Conservation (phyloP, 2,113 vertebrate species). For the Turdus rufiventris region DNA sequence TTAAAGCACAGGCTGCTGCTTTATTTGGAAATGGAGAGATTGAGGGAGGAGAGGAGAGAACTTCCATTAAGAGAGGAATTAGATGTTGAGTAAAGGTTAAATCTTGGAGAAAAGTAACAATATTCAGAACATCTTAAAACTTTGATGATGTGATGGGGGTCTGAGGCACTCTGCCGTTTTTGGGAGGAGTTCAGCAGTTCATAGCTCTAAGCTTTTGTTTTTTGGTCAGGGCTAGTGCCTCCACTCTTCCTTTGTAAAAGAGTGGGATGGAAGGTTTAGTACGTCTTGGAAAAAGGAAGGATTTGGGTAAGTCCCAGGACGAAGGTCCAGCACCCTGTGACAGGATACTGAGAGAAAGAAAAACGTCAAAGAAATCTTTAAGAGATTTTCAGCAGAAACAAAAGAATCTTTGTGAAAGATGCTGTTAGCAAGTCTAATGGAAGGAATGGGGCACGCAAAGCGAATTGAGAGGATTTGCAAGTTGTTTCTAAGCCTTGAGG, state of each 20-base stretch:
- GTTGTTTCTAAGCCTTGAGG: conserved; percentile 41
- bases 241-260: neutral
- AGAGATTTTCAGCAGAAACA: conserved; percentile 17
- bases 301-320: neutral
- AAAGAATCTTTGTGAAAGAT: conserved; percentile 42
- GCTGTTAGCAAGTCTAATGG: neutral
- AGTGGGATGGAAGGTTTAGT: neutral
- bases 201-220: neutral
- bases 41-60: neutral
- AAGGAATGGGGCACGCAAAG: neutral
- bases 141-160: accelerated
- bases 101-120: neutral
- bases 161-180: neutral
- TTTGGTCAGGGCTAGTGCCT: neutral
- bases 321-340: neutral
- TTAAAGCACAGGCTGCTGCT: neutral
- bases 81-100: neutral
- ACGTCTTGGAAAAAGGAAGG: neutral
- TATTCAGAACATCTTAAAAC: neutral
- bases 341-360: neutral
- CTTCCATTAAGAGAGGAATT: neutral
- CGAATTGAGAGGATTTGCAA: conserved; percentile 26
- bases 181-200: neutral
- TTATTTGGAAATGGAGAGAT: neutral
- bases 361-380: conserved; percentile 11